These are phyloP conservation scores for Zaprionus gabonicus DNA, from an alignment of 1,140 invertebrate genomes.

Conservation along the genomic window DNA sequence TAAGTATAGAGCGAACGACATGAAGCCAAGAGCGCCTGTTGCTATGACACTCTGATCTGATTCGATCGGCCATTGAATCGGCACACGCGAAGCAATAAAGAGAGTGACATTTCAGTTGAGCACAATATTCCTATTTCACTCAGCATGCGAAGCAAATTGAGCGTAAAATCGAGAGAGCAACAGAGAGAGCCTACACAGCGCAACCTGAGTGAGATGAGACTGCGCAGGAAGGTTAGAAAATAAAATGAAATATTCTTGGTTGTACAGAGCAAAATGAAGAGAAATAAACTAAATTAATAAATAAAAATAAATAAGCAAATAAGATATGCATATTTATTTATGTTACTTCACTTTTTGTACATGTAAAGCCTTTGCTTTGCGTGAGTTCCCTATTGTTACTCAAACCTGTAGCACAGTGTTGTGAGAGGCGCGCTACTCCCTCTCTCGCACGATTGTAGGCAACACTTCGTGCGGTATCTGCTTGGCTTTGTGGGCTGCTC, in stretches of 20 bases:
- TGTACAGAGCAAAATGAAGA: not conserved
- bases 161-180: constrained; percentile 6
- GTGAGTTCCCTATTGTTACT: not conserved
- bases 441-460: constrained; percentile 5
- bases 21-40: constrained; percentile 37
- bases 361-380: no score
- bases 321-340: not conserved
- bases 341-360: not conserved
- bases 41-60: constrained; percentile 19
- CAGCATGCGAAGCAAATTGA: constrained; percentile 17
- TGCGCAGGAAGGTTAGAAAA: not conserved
- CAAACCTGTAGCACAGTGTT: constrained; percentile 39
- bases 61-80: constrained; percentile 22
- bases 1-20: constrained; percentile 2
- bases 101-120: constrained; percentile 13
- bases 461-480: constrained; percentile 17
- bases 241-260: not conserved
- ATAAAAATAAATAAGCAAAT: no score
- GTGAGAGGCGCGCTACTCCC: constrained; percentile 32
- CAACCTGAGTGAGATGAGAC: constrained; percentile 2
- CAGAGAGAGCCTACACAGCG: constrained; percentile 16
- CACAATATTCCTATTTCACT: not conserved
- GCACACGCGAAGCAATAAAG: not conserved
- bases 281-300: not conserved
- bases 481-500: constrained; percentile 18